Evolutionary conservation across 2,797 vertebrate genomes (phyloP), one percentile per base, ranked within the genome.

Genomic region (Protonibea diacanthus): DNA sequence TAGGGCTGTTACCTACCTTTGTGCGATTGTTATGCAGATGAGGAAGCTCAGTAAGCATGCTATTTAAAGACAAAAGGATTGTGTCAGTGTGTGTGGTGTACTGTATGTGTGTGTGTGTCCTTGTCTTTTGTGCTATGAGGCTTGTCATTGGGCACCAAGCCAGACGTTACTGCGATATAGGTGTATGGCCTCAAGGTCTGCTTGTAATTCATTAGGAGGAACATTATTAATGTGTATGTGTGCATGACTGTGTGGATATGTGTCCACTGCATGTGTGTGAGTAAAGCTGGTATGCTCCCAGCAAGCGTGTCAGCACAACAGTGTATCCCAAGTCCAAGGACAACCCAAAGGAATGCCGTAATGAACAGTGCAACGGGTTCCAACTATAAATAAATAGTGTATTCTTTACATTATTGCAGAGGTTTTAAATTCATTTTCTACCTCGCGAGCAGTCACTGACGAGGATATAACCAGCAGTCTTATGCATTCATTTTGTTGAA

Each of bases 151-250:
- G 91, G 92, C 89, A 70, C 52, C 53, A 21, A 71, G 90, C 90
- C 92, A 92, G 86, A 91, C 68, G 18, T 85, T 84, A 84, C 84
- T 74, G 60, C 84, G 85, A 82, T 79, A 87, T 81, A 91, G 77
- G 80, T 80, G 86, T 81, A 73, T 74, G 68, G 82, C 88, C 90
- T 81, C 83, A 88, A 88, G 90, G 89, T 82, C 90, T 86, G 82
- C 89, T 92, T 92, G 89, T 93, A 92, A 93, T 92, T 94, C 84
- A 94, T 93, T 93, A 91, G 80, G 18, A 83, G 75, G 64, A 80
- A 81, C 88, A 87, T 79, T 87, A 82, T 92, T 91, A 92, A 91
- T 77, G 86, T 80, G 68, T 60, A 71, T 66, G 55, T 56, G 79
- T 49, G 83, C 59, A 72, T 74, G 74, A 56, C 42, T 82, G 70